These are phyloP conservation scores for Cyanoderma ruficeps DNA, from an alignment of 2,113 vertebrate genomes.

Conservation along the genomic window DNA sequence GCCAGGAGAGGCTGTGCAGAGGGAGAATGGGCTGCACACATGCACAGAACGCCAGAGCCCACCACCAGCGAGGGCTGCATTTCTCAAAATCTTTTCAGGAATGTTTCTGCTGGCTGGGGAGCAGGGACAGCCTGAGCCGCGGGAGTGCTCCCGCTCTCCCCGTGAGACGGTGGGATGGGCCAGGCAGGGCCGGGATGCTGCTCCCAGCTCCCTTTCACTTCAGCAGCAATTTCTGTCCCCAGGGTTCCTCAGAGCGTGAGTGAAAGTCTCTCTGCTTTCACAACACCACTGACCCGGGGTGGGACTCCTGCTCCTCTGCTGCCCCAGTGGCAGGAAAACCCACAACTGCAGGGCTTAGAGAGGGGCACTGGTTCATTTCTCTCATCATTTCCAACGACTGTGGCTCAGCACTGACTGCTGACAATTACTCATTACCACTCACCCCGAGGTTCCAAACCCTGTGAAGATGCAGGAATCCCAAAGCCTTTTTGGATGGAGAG, in stretches of 20 bases:
- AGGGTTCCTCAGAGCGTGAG: background rate
- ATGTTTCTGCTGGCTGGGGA: background rate
- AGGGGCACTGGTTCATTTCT: background rate
- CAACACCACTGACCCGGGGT: background rate
- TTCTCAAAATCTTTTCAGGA: background rate
- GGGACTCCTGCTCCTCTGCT: background rate
- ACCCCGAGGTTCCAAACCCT: background rate
- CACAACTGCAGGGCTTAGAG: background rate
- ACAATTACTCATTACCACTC: background rate
- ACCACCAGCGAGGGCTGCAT: background rate
- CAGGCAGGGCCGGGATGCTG: background rate
- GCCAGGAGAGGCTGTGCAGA: background rate
- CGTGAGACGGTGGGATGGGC: fast-evolving
- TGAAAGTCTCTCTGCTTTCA: slow-evolving; percentile 10
- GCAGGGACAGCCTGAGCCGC: fast-evolving
- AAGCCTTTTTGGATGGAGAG: background rate
- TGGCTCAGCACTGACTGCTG: background rate
- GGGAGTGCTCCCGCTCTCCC: fast-evolving
- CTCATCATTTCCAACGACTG: background rate
- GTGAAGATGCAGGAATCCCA: background rate
- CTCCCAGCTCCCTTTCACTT: slow-evolving; percentile 4
- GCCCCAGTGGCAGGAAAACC: background rate
- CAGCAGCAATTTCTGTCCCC: background rate
- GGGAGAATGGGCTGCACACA: fast-evolving
- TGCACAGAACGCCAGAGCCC: background rate